Conservation (phyloP, 1,140 invertebrate species). For the Formica exsecta region DNA sequence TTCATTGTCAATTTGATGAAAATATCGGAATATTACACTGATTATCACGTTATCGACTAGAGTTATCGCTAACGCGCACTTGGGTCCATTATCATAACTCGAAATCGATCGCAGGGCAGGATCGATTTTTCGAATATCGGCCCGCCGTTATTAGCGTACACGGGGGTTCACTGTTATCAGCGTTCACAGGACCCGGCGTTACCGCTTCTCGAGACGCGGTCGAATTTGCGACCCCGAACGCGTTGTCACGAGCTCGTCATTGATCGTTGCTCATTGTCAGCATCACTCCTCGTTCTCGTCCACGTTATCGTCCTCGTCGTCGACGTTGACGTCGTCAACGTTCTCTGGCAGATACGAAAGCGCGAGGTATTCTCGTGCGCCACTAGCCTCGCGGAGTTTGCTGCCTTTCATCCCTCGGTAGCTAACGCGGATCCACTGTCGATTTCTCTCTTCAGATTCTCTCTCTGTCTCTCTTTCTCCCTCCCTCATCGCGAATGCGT, state of each 20-base stretch:
- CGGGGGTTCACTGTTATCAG: background rate
- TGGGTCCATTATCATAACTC: slow-evolving; percentile 1
- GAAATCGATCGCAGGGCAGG: background rate
- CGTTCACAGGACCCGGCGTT: slow-evolving; percentile 11
- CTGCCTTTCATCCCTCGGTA: slow-evolving; percentile 59
- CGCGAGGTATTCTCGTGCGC: slow-evolving; percentile 35
- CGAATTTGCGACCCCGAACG: slow-evolving; percentile 40
- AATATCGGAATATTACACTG: background rate
- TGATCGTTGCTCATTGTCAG: slow-evolving; percentile 29
- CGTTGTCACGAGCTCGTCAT: slow-evolving; percentile 33
- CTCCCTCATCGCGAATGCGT: background rate
- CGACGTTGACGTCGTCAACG: slow-evolving; percentile 7
- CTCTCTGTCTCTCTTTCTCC: slow-evolving; percentile 1
- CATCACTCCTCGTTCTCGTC: slow-evolving; percentile 36
- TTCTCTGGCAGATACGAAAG: slow-evolving; percentile 5
- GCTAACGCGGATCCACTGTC: slow-evolving; percentile 62
- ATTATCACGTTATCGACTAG: background rate
- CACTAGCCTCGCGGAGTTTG: slow-evolving; percentile 26
- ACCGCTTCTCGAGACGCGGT: background rate
- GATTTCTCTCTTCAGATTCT: slow-evolving; percentile 45
- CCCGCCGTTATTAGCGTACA: background rate
- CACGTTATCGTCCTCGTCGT: background rate
- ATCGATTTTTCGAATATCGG: background rate
- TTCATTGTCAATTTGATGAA: slow-evolving; percentile 19
- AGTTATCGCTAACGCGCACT: slow-evolving; percentile 25